Evolutionary conservation across 2,888 invertebrate species (phyloP), one percentile per base, ranked within the genome.

Genomic region (Heteromurus nitidus): DNA sequence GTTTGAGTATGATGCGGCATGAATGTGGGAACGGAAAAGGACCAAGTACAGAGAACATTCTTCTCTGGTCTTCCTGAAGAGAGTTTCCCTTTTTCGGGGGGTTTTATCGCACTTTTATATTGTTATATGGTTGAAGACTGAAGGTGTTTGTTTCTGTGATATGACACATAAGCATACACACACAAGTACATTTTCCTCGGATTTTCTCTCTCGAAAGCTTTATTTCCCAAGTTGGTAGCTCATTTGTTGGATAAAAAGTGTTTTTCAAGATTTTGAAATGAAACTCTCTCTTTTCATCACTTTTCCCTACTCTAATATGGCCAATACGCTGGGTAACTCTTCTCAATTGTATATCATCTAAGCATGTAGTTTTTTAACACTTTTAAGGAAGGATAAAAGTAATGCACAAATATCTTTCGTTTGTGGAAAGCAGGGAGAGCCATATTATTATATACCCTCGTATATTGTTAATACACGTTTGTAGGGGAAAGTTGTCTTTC

Each of bases 201-300:
- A 24, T 42, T 67, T 42, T 65, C 58, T 20, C n/a, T n/a, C n/a
- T 60, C 68, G 13, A 36, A 28, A 31, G 31, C 42, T 68, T 75
- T 75, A 75, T 73, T 73, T 73, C 72, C 72, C 72, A 73, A 73
- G 72, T 73, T 73, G 62, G 42, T 62, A 58, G 31, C 44, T 65
- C 42, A 22, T 65, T 65, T 65, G 44, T 65, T 65, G 44, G 42
- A 44, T 65, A 42, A 30, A 24, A 24, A 22, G 28, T 18, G 30
- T 55, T 20, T 55, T 55, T 22, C 20, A 62, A 62, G 31, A 62
- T 62, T 62, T 62, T 31, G 1, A 30, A 60, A 30, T 20, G 30
- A 60, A 31, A 5, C 30, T 18, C 20, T 62, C 60, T n/a, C 28
- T 26, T 60, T 60, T 55, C 58, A 18, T 26, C 22, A 2, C n/a